Base-by-base conservation (phyloP, 2,113 vertebrate genomes). In the Pycnonotus jocosus region DNA sequence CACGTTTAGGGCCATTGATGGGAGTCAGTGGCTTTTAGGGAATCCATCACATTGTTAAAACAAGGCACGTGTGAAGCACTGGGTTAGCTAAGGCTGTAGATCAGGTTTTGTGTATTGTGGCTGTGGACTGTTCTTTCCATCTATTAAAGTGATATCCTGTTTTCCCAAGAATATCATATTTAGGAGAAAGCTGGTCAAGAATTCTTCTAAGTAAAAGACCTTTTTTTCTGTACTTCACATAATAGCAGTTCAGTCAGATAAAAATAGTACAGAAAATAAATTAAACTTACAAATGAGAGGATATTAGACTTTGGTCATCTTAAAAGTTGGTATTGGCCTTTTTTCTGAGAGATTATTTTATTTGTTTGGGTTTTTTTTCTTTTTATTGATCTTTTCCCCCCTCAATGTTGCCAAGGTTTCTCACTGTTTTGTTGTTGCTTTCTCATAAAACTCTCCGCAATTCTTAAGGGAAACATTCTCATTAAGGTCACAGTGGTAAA, bases 131-230 rank as follows among this genome's bases (percentile, higher is more conserved):
- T 51, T 96, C 90, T 95, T 97, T 96, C 94, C 90, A 93, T 86
- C 95, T 92, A 92, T 96, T 93, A 94, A 96, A 95, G 56, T 61
- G 88, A 93, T 96, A 96, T 95, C 94, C 92, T 97, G 96, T 97
- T 96, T 96, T 96, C 94, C 92, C 93, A 97, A 96, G 96, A 97
- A 96, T 96, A 96, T 94, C 76, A 71, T 82, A 84, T 93, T 93
- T 92, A 96, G 83, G 72, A 92, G 94, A 90, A 79, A 88, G 61
- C 90, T 71, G 77, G 82, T 90, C 80, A 92, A 86, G 87, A 94
- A 94, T 96, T 96, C 73, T 79, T 79, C 40, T 81, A 65, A 94
- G 92, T 73, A 42, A 92, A 93, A 94, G 83, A 68, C 22, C 27
- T 77, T 91, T 87, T 79, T 85, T 88, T 74, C 72, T 96, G 64